Base-by-base conservation (phyloP, 2,888 invertebrate species). In the Tipula lateralis region DNA sequence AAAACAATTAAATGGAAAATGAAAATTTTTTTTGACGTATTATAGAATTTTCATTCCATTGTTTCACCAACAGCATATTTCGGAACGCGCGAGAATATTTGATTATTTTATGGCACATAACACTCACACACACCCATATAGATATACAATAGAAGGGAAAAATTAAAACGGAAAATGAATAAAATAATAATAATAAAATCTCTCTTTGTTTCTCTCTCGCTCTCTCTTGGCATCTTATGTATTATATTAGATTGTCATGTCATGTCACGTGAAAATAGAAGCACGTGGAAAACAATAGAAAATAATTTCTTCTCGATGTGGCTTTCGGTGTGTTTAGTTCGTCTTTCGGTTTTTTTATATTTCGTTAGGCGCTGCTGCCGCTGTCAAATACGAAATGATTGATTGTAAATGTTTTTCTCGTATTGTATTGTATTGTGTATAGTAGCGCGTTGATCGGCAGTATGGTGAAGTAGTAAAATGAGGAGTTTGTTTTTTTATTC, bases 221-320 rank as follows among this genome's bases (percentile, higher is more conserved):
- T n/a, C 1, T 1, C n/a, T n/a, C 7, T 1, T 3, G 32, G 12
- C 36, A 12, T 44, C n/a, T 44, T 44, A 36, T 9, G 24, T 24
- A 66, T 66, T 66, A 66, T 24, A 66, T 66, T 66, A 66, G 66
- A 66, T 66, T 66, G 66, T 66, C 66, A 66, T 66, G 66, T 66
- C 66, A 66, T 66, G 24, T 24, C 66, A 24, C 66, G 66, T 66
- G 66, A 66, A 24, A 66, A 66, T 66, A 24, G 66, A 12, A 66
- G 12, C 66, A 66, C 66, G 66, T 24, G 66, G 9, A 66, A 66
- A 66, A 66, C 66, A 66, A 66, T 66, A 66, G 66, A 66, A 24
- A 24, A 66, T 66, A 19, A 7, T 24, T 66, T 66, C n/a, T 24
- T 66, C 24, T 19, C 19, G 24, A 66, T 66, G 9, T 66, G 66